phyloP scores from a whole-genome alignment of 2,888 invertebrate species.

The Miltochrista miniata region DNA sequence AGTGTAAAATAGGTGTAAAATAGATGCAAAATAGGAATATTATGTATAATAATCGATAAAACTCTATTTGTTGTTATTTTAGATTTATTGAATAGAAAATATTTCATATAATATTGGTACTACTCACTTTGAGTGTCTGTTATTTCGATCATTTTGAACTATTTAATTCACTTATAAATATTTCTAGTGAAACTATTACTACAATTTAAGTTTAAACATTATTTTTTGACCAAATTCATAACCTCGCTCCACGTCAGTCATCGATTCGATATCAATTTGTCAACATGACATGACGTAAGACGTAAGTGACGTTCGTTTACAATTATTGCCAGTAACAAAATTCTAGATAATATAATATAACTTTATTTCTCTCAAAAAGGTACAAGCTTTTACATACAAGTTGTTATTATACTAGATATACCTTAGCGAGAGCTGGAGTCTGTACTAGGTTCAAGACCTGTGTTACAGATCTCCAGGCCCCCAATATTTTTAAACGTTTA shows the following conservation, averaged over 20 bases:
- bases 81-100: neutral
- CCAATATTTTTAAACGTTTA: no score
- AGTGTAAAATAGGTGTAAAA: neutral
- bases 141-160: constrained; percentile 89
- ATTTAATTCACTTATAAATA: constrained; percentile 19
- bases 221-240: constrained; percentile 29
- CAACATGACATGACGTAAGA: no score
- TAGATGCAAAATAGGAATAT: neutral
- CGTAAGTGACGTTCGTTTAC: no score
- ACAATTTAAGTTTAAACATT: constrained; percentile 24
- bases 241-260: constrained; percentile 41
- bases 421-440: no score
- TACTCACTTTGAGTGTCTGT: constrained; percentile 93
- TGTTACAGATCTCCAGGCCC: no score
- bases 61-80: neutral
- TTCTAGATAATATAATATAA: no score
- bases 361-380: no score
- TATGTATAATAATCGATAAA: no score
- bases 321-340: constrained; percentile 1
- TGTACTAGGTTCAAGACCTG: no score
- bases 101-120: constrained; percentile 17
- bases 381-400: no score
- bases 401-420: no score
- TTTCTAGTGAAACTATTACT: constrained; percentile 14
- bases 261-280: neutral